Conservation (phyloP, 2,888 invertebrate species). For the Dione vanillae region DNA sequence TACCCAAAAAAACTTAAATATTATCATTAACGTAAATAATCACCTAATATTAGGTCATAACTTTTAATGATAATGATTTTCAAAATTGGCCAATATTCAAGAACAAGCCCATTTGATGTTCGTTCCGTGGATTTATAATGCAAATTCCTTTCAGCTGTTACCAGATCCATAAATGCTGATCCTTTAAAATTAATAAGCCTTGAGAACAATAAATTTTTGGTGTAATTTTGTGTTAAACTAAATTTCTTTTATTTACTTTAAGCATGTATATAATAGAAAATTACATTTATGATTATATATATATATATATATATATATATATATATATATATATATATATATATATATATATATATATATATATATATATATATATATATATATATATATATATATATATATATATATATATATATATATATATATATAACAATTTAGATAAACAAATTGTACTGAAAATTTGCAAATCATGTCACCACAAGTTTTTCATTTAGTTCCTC, state of each 20-base stretch:
- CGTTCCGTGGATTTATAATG: slow-evolving; percentile 61
- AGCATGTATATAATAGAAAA: too few relatives aligned
- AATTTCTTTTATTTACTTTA: too few relatives aligned
- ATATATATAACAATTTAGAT: too few relatives aligned
- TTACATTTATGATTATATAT: too few relatives aligned
- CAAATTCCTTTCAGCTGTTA: slow-evolving; percentile 68
- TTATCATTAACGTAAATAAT: background rate
- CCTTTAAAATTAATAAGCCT: slow-evolving; percentile 50
- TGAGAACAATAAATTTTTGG: slow-evolving; percentile 57
- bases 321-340: too few relatives aligned
- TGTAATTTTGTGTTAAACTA: background rate
- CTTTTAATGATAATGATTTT: slow-evolving; percentile 20
- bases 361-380: too few relatives aligned
- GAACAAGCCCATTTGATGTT: slow-evolving; percentile 29
- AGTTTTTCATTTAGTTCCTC: background rate
- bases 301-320: too few relatives aligned
- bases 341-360: too few relatives aligned
- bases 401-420: background rate
- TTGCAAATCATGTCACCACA: background rate
- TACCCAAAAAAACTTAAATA: background rate
- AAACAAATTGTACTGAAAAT: too few relatives aligned
- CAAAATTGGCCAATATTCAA: slow-evolving; percentile 13
- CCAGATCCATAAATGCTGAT: slow-evolving; percentile 40
- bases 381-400: background rate
- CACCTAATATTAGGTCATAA: slow-evolving; percentile 10